Evolutionary conservation across 2,888 invertebrate genomes (phyloP), one percentile per base, ranked within the genome.

Genomic region (Lithophane socia): DNA sequence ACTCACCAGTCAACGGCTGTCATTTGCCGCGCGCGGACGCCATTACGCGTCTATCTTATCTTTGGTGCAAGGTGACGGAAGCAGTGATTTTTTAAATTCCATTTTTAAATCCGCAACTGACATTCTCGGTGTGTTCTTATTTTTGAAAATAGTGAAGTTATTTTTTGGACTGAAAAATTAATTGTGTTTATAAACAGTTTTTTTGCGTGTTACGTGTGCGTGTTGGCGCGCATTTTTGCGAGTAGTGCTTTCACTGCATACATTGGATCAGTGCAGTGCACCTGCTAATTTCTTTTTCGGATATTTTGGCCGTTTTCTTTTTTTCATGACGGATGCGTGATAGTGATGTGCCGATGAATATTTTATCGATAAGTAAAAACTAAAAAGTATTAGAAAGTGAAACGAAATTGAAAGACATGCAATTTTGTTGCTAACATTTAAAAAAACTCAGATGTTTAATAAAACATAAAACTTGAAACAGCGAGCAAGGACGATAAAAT

Each of bases 281-380:
- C 66, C 79, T 73, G 85, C 86, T 77, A 84, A 87, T 86, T 87
- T 85, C 86, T 84, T 87, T 87, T 87, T 86, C 47, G 85, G 83
- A 86, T 83, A 83, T 75, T 79, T 82, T 77, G 84, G 82, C 85
- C 71, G 29, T 80, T 78, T 83, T 73, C 42, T 42, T 56, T 73
- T 68, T 75, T 64, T 60, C 37, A 61, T 24, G 56, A 56, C 54
- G 42, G 44, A 75, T 65, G 37, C 66, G 60, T 68, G 37, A 42
- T 80, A 70, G 80, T 73, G 83, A 52, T 65, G 72, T 49, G 65
- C 37, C 24, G 21, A 68, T 56, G 5, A 54, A 73, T 47, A 60
- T 67, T 70, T 71, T 1, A 68, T 71, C 60, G 83, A 68, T 61
- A 52, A 10, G 3, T 58, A 54, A 49, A 52, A 52, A 10, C 2